These are phyloP conservation scores for Seriola aureovittata DNA, from an alignment of 2,113 vertebrate species.

Conservation along the genomic window DNA sequence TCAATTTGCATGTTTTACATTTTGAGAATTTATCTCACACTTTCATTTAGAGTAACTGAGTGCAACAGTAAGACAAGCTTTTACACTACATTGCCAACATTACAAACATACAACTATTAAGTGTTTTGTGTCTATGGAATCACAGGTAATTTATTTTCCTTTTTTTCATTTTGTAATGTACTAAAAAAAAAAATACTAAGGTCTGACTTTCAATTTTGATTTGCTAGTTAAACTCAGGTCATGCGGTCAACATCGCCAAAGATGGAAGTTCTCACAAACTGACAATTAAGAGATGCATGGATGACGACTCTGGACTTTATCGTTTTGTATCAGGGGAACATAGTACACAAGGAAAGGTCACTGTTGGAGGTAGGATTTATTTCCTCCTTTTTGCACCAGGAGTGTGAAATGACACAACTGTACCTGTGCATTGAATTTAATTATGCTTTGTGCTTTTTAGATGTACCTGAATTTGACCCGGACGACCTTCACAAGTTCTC, in stretches of 20 bases:
- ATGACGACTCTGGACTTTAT: slow-evolving; percentile 84
- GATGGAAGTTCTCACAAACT: slow-evolving; percentile 81
- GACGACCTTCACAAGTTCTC: slow-evolving; percentile 85
- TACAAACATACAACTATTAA: background rate
- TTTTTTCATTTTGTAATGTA: background rate
- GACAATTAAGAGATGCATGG: slow-evolving; percentile 74
- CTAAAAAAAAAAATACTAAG: background rate
- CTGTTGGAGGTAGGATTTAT: slow-evolving; percentile 72
- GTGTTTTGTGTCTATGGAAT: background rate
- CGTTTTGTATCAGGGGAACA: slow-evolving; percentile 81
- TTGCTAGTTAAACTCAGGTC: slow-evolving; percentile 79
- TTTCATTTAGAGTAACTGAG: background rate
- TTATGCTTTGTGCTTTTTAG: slow-evolving; percentile 67
- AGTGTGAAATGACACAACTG: background rate
- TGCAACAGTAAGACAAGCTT: background rate
- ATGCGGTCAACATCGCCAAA: slow-evolving; percentile 77
- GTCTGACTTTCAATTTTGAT: background rate
- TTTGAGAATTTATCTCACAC: background rate
- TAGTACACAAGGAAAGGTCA: slow-evolving; percentile 79
- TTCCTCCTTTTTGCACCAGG: background rate
- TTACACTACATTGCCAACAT: background rate
- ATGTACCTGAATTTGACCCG: slow-evolving; percentile 85
- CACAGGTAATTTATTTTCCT: background rate
- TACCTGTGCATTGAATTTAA: slow-evolving; percentile 7
- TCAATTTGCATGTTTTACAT: background rate